These are phyloP conservation scores for Lepilemur septentrionalis DNA, from an alignment of 2,797 vertebrate species.

Conservation along the genomic window DNA sequence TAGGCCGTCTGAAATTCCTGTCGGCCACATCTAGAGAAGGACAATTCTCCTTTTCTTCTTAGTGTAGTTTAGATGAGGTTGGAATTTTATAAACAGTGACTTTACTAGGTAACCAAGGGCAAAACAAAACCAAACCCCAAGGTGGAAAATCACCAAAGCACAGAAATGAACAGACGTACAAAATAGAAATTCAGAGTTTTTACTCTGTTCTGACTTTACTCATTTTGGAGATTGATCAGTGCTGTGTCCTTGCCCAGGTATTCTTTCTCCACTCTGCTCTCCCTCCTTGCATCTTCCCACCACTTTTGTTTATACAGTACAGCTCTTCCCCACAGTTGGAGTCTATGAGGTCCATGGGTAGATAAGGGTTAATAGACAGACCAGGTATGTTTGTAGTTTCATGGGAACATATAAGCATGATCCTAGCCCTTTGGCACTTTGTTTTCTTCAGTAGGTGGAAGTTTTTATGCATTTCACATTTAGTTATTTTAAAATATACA, in stretches of 20 bases:
- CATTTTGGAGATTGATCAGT: background rate
- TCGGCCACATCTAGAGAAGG: background rate
- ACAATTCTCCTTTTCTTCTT: slow-evolving; percentile 63
- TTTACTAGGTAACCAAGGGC: slow-evolving; percentile 62
- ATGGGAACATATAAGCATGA: background rate
- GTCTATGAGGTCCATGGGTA: background rate
- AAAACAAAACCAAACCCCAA: slow-evolving; percentile 47
- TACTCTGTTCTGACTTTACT: background rate
- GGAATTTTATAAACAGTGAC: slow-evolving; percentile 57
- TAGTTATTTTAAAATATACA: background rate
- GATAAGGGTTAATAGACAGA: background rate
- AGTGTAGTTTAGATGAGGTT: slow-evolving; percentile 47
- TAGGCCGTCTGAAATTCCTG: slow-evolving; percentile 35
- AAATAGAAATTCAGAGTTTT: background rate
- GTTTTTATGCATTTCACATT: background rate
- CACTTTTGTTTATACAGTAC: background rate
- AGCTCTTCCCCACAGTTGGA: background rate
- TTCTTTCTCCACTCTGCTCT: background rate
- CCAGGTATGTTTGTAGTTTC: background rate
- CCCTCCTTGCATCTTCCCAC: background rate
- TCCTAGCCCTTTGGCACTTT: background rate
- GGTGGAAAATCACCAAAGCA: slow-evolving; percentile 67
- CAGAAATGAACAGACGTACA: slow-evolving; percentile 35
- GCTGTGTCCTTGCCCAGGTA: background rate
- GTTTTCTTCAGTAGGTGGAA: background rate